Percentiles rank a stretch among this genome's conserved stretches.
phyloP scores from a whole-genome alignment of 2,797 vertebrate genomes.

The Schizopygopsis malacanthus region DNA sequence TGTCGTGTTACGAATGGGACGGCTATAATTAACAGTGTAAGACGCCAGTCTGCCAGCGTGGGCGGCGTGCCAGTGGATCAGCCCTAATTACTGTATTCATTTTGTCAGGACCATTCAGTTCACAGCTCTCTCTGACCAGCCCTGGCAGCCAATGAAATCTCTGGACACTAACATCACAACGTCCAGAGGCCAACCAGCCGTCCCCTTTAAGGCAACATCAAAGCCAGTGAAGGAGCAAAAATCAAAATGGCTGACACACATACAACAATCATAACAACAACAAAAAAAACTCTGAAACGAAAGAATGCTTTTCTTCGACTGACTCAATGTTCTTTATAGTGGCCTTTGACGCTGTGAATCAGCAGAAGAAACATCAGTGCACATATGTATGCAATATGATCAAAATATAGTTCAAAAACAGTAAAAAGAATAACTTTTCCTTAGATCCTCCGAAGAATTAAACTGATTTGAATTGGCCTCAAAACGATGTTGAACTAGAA shows the following conservation, averaged over 20 bases:
- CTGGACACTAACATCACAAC: slow-evolving; percentile 43
- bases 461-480: background rate
- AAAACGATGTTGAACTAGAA: too few species aligned
- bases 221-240: slow-evolving; percentile 50
- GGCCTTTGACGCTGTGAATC: background rate
- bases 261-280: slow-evolving; percentile 10
- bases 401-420: background rate
- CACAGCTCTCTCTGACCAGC: slow-evolving; percentile 75
- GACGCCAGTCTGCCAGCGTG: slow-evolving; percentile 79
- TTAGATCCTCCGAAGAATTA: background rate
- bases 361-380: background rate
- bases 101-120: slow-evolving; percentile 85
- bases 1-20: slow-evolving; percentile 70
- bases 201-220: slow-evolving; percentile 53
- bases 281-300: background rate
- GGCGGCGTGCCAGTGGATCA: slow-evolving; percentile 85
- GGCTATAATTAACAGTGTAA: slow-evolving; percentile 84
- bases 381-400: background rate
- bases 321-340: background rate
- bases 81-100: slow-evolving; percentile 87
- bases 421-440: background rate
- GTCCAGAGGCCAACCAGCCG: slow-evolving; percentile 53
- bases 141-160: slow-evolving; percentile 52
- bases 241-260: slow-evolving; percentile 46
- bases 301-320: background rate